A percentile compares a stretch with the other conserved stretches of the same genome.
Conservation (phyloP, 2,113 vertebrate genomes). For the Pagrus major region DNA sequence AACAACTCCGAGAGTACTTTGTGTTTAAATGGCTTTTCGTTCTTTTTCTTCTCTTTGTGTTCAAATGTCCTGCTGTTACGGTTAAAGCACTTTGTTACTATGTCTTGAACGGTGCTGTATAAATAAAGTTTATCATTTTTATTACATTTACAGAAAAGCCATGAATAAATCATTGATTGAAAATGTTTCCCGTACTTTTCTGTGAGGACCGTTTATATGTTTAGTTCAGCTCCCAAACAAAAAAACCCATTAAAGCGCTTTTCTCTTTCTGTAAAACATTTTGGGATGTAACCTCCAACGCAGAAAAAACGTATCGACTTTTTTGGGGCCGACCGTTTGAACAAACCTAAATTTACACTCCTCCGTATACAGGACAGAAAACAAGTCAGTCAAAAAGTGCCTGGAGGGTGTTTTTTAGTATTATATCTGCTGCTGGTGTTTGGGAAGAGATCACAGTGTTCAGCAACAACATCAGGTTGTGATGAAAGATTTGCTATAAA, state of each 20-base stretch:
- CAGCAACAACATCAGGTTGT: slow-evolving; percentile 35
- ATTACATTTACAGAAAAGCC: not conserved
- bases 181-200: not conserved
- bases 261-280: slow-evolving; percentile 15
- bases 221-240: slow-evolving; percentile 5
- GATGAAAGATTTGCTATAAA: slow-evolving; percentile 23
- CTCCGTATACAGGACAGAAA: slow-evolving; percentile 12
- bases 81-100: no score
- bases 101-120: no score
- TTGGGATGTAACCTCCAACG: slow-evolving; percentile 15
- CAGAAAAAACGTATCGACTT: slow-evolving; percentile 43
- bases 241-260: slow-evolving; percentile 7
- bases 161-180: not conserved
- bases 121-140: no score
- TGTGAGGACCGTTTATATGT: not conserved
- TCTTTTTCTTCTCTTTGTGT: no score
- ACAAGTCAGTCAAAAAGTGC: slow-evolving; percentile 4
- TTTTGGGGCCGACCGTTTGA: slow-evolving; percentile 10
- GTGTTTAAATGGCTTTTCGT: no score
- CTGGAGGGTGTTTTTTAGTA: slow-evolving; percentile 33
- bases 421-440: slow-evolving; percentile 32
- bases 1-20: not conserved
- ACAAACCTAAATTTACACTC: slow-evolving; percentile 41
- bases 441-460: slow-evolving; percentile 37
- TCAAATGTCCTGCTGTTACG: no score